Conservation (phyloP, 2,888 invertebrate genomes). For the Patella depressa region DNA sequence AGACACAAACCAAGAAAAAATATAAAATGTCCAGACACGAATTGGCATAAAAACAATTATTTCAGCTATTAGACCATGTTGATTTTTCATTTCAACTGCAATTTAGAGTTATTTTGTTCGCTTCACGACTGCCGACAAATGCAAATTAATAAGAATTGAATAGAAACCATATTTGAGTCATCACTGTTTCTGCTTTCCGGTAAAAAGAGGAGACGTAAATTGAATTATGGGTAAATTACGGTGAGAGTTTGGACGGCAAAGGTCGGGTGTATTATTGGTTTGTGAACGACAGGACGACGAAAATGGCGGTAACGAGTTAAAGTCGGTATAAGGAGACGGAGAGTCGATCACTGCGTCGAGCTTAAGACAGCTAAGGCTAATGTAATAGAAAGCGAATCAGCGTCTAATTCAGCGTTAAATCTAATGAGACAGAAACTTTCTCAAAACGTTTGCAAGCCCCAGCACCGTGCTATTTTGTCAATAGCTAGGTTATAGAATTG, state of each 20-base stretch:
- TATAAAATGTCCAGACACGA: no score
- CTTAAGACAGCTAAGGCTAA: background rate
- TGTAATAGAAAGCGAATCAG: constrained; percentile 3
- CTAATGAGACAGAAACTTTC: constrained; percentile 9
- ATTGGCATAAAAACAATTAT: no score
- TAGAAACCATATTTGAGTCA: constrained; percentile 7
- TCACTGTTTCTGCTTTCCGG: constrained; percentile 10
- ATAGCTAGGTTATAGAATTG: background rate
- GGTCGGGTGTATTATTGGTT: background rate
- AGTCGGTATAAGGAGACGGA: no score
- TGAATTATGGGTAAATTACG: constrained; percentile 7
- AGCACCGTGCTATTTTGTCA: constrained; percentile 5
- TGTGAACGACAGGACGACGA: background rate
- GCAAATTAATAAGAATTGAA: constrained; percentile 2
- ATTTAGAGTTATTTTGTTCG: no score
- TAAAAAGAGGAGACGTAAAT: background rate
- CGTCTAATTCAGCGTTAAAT: constrained; percentile 9
- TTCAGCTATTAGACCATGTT: no score
- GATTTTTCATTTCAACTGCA: no score
- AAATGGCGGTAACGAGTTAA: no score
- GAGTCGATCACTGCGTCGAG: background rate
- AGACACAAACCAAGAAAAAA: no score
- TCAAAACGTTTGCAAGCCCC: constrained; percentile 10
- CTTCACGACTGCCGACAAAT: background rate
- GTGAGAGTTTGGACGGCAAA: background rate